Percentiles rank a stretch among this genome's conserved stretches.
Evolutionary conservation across 2,888 invertebrate species (phyloP).

Genomic region (Lysandra bellargus): DNA sequence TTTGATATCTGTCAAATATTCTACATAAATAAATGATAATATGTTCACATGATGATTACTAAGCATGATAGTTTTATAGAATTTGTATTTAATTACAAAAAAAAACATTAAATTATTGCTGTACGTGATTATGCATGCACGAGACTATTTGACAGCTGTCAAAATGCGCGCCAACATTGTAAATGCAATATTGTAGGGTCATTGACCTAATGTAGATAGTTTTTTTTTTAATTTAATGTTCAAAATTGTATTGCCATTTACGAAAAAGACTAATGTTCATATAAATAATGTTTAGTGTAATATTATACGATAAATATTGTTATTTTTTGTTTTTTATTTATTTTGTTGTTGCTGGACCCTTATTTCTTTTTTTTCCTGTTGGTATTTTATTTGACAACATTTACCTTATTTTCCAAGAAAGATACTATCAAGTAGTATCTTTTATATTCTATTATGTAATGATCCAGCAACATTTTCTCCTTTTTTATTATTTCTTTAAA

Average conservation of each 20-base stretch:
- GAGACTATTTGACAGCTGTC: conserved; percentile 36
- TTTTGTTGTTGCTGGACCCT: conserved; percentile 44
- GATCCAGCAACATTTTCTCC: not conserved
- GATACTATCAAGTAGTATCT: not conserved
- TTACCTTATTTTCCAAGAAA: not conserved
- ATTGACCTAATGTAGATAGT: conserved; percentile 47
- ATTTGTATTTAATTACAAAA: not conserved
- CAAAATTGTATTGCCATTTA: conserved; percentile 77
- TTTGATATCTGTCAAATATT: conserved; percentile 36
- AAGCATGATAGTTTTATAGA: not conserved
- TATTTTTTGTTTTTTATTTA: conserved; percentile 47
- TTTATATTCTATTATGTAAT: not conserved
- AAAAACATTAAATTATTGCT: not conserved
- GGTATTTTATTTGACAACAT: conserved; percentile 38
- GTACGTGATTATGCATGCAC: not conserved
- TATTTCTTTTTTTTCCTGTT: conserved; percentile 43
- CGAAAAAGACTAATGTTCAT: conserved; percentile 75
- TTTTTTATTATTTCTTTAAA: not conserved
- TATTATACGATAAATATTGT: conserved; percentile 56
- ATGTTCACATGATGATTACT: not conserved
- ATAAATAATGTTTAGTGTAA: conserved; percentile 55
- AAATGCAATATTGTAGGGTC: conserved; percentile 29
- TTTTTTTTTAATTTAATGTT: conserved; percentile 64
- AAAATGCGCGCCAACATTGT: conserved; percentile 27
- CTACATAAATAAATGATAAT: not conserved